Evolutionary conservation across 2,797 vertebrate species (phyloP).

Genomic region (Columba guinea): DNA sequence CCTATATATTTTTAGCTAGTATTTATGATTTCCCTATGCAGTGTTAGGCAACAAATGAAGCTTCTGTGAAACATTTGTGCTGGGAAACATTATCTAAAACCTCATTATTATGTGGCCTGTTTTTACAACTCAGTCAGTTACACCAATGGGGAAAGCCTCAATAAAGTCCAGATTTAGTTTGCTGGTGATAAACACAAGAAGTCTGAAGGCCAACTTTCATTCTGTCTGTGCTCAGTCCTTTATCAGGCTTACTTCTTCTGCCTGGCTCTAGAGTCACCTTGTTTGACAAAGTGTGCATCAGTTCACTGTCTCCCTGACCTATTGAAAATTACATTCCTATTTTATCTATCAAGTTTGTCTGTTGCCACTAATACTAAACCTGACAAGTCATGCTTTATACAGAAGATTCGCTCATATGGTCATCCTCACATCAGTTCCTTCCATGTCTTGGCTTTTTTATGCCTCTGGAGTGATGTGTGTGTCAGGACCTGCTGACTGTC

Average conservation of each 20-base stretch:
- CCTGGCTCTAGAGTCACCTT: background rate
- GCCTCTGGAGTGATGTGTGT: rapidly evolving
- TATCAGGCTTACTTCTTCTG: background rate
- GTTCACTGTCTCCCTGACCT: background rate
- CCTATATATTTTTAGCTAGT: background rate
- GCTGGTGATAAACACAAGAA: background rate
- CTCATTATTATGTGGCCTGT: background rate
- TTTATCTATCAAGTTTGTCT: background rate
- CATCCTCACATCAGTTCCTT: background rate
- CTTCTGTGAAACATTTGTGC: constrained; percentile 22
- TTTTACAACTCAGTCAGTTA: background rate
- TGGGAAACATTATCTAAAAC: constrained; percentile 5
- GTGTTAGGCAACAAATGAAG: constrained; percentile 17
- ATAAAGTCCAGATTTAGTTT: background rate
- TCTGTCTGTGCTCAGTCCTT: background rate
- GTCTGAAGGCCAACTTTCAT: background rate
- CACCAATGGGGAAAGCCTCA: background rate
- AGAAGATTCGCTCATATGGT: rapidly evolving
- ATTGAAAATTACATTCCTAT: background rate
- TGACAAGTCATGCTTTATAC: background rate
- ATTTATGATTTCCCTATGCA: constrained; percentile 40
- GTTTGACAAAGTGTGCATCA: background rate
- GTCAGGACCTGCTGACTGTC: background rate
- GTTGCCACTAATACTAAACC: background rate
- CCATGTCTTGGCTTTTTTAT: background rate